Percentiles rank a stretch among this genome's conserved stretches.
These are phyloP conservation scores for Chromoteleia sp. DNA, from an alignment of 2,888 invertebrate species.

Conservation along the genomic window DNA sequence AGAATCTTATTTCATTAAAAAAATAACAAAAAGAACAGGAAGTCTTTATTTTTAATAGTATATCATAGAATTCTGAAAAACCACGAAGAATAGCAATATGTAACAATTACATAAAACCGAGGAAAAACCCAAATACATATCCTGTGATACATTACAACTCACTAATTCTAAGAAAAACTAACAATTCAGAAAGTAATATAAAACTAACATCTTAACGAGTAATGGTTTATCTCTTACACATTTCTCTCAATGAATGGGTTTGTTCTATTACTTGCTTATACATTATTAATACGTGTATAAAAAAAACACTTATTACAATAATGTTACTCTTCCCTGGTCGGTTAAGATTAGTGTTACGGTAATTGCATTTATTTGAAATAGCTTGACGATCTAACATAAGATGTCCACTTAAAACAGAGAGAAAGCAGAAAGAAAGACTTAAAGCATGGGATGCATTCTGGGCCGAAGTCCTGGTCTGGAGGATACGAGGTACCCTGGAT, in stretches of 20 bases:
- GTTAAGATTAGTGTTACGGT: slow-evolving; percentile 63
- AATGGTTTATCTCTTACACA: slow-evolving; percentile 19
- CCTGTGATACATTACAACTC: not conserved
- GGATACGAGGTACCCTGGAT: slow-evolving; percentile 84
- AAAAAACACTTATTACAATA: slow-evolving; percentile 32
- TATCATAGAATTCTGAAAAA: too few relatives aligned
- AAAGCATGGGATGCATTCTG: slow-evolving; percentile 84
- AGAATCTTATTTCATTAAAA: too few relatives aligned
- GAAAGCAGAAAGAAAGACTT: slow-evolving; percentile 83
- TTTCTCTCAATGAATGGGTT: slow-evolving; percentile 14
- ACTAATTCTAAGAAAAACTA: slow-evolving; percentile 5
- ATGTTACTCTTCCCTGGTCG: slow-evolving; percentile 46
- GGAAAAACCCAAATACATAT: not conserved
- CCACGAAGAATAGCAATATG: too few relatives aligned
- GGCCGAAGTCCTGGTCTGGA: slow-evolving; percentile 84
- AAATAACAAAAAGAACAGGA: too few relatives aligned
- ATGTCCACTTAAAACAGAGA: slow-evolving; percentile 84
- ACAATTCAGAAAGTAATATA: slow-evolving; percentile 1
- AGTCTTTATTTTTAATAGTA: too few relatives aligned
- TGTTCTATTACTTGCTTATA: slow-evolving; percentile 6
- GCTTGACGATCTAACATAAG: slow-evolving; percentile 83
- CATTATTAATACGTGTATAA: slow-evolving; percentile 18
- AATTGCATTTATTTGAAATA: slow-evolving; percentile 79
- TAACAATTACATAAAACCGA: too few relatives aligned
- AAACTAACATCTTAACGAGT: slow-evolving; percentile 7